Conservation (phyloP, 2,113 vertebrate species). For the Myiagra hebetior region DNA sequence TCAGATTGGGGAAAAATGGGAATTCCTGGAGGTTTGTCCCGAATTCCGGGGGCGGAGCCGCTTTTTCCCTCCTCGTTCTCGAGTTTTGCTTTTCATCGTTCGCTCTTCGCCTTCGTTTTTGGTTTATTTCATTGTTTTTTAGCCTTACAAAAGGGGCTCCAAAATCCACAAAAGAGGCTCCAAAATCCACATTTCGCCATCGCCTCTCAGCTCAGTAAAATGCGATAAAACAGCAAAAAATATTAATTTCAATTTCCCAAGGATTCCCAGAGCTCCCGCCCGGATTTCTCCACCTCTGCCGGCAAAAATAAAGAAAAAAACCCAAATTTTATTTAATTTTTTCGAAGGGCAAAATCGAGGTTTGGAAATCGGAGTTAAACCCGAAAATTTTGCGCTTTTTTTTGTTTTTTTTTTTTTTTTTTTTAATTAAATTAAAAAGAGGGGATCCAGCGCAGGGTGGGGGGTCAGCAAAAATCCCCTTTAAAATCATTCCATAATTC, state of each 20-base stretch:
- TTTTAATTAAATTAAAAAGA: not conserved
- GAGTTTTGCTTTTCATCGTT: not conserved
- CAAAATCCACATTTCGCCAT: not conserved
- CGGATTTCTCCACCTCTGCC: not conserved
- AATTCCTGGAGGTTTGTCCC: not conserved
- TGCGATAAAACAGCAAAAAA: accelerated
- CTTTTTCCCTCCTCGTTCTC: not conserved
- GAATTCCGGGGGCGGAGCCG: not conserved
- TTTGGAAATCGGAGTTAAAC: too few species aligned
- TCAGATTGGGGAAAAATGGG: not conserved
- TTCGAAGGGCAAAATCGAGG: accelerated
- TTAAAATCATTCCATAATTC: slow-evolving; percentile 48
- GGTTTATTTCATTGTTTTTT: too few species aligned
- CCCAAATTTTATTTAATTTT: not conserved
- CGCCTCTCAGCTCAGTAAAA: accelerated
- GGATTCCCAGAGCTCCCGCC: not conserved
- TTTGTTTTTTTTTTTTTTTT: not conserved
- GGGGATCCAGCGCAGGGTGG: not conserved
- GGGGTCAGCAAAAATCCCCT: not conserved
- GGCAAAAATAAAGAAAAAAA: not conserved
- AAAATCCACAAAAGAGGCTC: not conserved
- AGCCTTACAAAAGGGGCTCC: not conserved
- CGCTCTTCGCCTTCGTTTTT: not conserved
- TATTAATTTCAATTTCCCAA: not conserved
- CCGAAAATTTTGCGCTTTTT: not conserved